Base-by-base conservation (phyloP, 2,888 invertebrate species). In the Tupiocoris notatus region DNA sequence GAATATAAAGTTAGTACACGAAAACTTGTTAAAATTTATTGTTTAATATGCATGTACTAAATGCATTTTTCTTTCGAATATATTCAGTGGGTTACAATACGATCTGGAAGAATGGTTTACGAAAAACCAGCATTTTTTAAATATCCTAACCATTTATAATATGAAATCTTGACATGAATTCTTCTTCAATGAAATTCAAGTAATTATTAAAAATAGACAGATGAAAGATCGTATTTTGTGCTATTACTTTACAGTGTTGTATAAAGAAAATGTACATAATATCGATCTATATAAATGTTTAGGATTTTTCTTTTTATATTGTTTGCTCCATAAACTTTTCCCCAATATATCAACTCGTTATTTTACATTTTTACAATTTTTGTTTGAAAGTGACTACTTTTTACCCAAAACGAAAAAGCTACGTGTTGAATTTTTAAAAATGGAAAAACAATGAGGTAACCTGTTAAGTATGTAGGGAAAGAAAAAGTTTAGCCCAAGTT, bases 221-320 rank as follows among this genome's bases (percentile, higher is more conserved):
- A 76, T 78, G 76, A 75, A 78, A 78, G 76, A 77, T 77, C 63
- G 67, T 71, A 74, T 77, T 78, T 78, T 78, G 78, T 78, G 78
- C 78, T 77, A 62, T 68, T 77, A 78, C 76, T 67, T 77, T 78
- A 78, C 78, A 78, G 78, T 78, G 78, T 76, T 76, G 61, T 77
- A 73, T 78, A 77, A 74, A 78, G 68, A 73, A 74, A 70, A 71
- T 68, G 71, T 62, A 63, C 71, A 78, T 63, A 73, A 54, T 62
- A 39, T 63, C 63, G 63, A 63, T 63, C 73, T 63, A 73, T 56
- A 63, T 39, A 68, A 68, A 61, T 59, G 61, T 71, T 67, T 22
- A 67, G 67, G 67, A 67, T 67, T 67, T 67, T 65, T n/a, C n/a
- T n/a, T 9, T 67, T 67, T 56, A 22, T 56, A 12, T 54, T 57